Evolutionary conservation across 2,888 invertebrate genomes (phyloP).

Genomic region (Oconnorella tubifera): DNA sequence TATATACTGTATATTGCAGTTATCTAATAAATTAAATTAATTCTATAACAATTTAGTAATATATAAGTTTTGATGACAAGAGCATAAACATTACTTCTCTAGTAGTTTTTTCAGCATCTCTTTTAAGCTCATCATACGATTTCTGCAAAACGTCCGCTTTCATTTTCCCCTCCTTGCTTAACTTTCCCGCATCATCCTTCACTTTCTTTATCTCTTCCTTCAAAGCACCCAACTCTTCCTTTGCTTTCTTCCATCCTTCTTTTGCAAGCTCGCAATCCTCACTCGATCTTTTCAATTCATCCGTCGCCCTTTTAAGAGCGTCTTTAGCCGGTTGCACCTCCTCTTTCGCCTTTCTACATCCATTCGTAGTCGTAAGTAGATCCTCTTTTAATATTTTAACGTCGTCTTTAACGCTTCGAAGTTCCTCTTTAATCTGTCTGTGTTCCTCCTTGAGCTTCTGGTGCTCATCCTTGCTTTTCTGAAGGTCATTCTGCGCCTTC

Average conservation of each 20-base stretch:
- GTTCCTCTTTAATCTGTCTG: constrained; percentile 12
- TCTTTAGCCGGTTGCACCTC: constrained; percentile 14
- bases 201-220: constrained; percentile 17
- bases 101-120: constrained; percentile 1
- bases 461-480: constrained; percentile 16
- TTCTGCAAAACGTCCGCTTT: constrained; percentile 7
- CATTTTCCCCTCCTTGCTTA: constrained; percentile 6
- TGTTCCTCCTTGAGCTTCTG: constrained; percentile 10
- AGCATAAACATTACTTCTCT: background rate
- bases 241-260: constrained; percentile 16
- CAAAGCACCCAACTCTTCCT: constrained; percentile 13
- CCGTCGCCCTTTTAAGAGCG: constrained; percentile 3
- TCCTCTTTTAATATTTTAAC: constrained; percentile 16
- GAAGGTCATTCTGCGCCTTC: constrained; percentile 11
- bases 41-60: too few species aligned
- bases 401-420: constrained; percentile 12
- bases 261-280: constrained; percentile 9
- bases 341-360: background rate
- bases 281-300: constrained; percentile 11
- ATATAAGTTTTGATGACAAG: too few species aligned
- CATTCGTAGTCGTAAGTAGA: constrained; percentile 6
- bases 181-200: constrained; percentile 7
- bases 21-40: too few species aligned
- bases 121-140: constrained; percentile 11
- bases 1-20: too few species aligned